A percentile compares a stretch with the other conserved stretches of the same genome.
Conservation (phyloP, 64 coral and sea anemone genomes). For the Montipora efflorescens region DNA sequence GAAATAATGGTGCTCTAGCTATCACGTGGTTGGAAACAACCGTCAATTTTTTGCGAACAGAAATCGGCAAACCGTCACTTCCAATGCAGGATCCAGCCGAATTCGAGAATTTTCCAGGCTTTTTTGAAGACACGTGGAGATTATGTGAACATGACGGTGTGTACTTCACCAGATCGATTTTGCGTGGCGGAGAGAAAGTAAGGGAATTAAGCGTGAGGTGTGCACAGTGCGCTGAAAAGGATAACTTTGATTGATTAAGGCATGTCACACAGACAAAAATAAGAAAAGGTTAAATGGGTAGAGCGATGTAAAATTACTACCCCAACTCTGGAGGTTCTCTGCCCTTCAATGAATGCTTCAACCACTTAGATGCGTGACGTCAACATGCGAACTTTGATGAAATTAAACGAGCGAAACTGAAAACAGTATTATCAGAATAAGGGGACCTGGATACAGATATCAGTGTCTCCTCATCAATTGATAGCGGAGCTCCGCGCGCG, state of each 20-base stretch:
- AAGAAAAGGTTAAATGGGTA: too few relatives aligned
- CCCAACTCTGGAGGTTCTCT: too few relatives aligned
- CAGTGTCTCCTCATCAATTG: too few relatives aligned
- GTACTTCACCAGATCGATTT: neutral
- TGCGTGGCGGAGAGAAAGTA: neutral
- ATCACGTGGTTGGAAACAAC: neutral
- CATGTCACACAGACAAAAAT: too few relatives aligned
- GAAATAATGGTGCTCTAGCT: neutral
- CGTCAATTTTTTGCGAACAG: neutral
- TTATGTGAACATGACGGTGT: neutral
- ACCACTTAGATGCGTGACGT: too few relatives aligned
- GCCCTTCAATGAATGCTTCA: too few relatives aligned
- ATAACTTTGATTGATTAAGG: neutral
- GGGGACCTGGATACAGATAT: too few relatives aligned
- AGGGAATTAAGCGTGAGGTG: neutral
- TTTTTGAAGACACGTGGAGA: neutral
- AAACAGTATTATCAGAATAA: too few relatives aligned
- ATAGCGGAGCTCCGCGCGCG: too few relatives aligned
- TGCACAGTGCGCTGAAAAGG: neutral
- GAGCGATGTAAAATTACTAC: too few relatives aligned
- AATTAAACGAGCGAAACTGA: too few relatives aligned
- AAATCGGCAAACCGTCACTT: neutral
- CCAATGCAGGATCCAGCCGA: neutral
- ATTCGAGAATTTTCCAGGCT: conserved; percentile 24
- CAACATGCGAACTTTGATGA: too few relatives aligned